Conservation (phyloP, 2,888 invertebrate species). For the Lasioglossum morio region DNA sequence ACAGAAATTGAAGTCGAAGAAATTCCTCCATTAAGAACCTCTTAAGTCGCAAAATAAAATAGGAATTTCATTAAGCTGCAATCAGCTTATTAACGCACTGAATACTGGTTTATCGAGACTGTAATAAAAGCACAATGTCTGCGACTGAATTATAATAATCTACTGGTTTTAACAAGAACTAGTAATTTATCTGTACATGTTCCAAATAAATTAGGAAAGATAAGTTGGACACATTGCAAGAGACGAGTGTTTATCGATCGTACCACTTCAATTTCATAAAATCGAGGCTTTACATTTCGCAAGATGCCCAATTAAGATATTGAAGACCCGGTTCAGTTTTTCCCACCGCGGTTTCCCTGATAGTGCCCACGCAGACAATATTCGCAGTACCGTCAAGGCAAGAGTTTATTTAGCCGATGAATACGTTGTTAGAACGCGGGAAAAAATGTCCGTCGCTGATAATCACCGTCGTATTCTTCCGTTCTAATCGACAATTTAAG, state of each 20-base stretch:
- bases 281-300: not conserved
- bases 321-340: not conserved
- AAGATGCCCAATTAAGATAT: not conserved
- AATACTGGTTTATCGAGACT: not conserved
- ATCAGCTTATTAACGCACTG: not conserved
- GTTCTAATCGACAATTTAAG: not conserved
- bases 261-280: not conserved
- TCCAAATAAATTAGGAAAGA: not conserved
- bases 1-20: too few species aligned
- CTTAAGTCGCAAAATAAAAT: not conserved
- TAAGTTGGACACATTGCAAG: not conserved
- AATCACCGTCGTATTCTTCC: constrained; percentile 11
- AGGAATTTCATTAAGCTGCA: not conserved
- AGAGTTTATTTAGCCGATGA: too few species aligned
- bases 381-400: not conserved
- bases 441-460: not conserved
- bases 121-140: not conserved
- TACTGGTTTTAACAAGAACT: not conserved
- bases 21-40: not conserved
- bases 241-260: not conserved
- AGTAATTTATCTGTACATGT: not conserved
- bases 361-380: not conserved
- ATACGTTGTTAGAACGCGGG: not conserved
- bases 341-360: not conserved
- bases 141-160: not conserved